Conservation (phyloP, 2,888 invertebrate genomes). For the Onthophagus sagittarius region DNA sequence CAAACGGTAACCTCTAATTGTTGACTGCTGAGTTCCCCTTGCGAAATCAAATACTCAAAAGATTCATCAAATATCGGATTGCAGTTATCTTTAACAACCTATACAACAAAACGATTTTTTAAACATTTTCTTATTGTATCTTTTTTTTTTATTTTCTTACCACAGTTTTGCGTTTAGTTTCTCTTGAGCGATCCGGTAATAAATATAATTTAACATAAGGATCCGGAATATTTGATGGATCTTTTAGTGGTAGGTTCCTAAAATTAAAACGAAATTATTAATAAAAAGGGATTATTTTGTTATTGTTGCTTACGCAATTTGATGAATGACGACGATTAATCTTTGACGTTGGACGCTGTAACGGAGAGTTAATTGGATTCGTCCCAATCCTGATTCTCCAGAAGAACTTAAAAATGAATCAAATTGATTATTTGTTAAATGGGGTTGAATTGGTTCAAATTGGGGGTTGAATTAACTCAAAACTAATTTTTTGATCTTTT, state of each 20-base stretch:
- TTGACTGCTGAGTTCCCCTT: slow-evolving; percentile 71
- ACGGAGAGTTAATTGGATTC: slow-evolving; percentile 79
- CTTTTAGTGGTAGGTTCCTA: slow-evolving; percentile 76
- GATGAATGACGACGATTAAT: slow-evolving; percentile 80
- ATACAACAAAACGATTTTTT: slow-evolving; percentile 25
- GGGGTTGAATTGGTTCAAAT: too few relatives aligned
- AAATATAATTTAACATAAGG: slow-evolving; percentile 87
- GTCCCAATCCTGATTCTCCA: slow-evolving; percentile 73
- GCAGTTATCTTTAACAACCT: slow-evolving; percentile 81
- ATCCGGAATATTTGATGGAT: slow-evolving; percentile 80
- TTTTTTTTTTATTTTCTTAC: slow-evolving; percentile 47
- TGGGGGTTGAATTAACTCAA: too few relatives aligned
- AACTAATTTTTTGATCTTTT: too few relatives aligned
- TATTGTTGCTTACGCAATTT: slow-evolving; percentile 72
- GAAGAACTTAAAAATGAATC: slow-evolving; percentile 51
- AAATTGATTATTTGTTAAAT: not conserved
- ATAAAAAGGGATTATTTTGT: slow-evolving; percentile 6
- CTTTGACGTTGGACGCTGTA: slow-evolving; percentile 82
- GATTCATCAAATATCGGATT: slow-evolving; percentile 89
- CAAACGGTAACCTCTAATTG: slow-evolving; percentile 83
- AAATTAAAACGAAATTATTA: slow-evolving; percentile 26
- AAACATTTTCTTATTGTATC: too few relatives aligned
- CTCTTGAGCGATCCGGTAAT: slow-evolving; percentile 78
- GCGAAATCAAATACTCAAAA: slow-evolving; percentile 83
- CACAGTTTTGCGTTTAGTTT: slow-evolving; percentile 81